Evolutionary conservation across 2,113 vertebrate species (phyloP).

Genomic region (Indicator maculatus): DNA sequence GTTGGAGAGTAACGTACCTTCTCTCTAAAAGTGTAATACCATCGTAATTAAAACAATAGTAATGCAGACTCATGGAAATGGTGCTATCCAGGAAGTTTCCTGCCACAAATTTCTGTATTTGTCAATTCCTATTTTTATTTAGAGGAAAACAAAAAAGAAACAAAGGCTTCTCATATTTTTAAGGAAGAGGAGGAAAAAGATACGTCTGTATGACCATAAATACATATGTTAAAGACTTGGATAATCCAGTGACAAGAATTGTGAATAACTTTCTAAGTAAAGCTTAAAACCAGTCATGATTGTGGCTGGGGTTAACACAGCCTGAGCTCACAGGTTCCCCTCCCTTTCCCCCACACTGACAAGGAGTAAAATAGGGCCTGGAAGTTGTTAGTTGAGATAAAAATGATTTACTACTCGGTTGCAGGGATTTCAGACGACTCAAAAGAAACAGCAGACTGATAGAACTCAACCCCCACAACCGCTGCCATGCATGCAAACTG

Average conservation of each 20-base stretch:
- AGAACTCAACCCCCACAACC: no score
- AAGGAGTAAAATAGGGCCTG: no score
- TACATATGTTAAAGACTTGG: background rate
- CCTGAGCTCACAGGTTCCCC: no score
- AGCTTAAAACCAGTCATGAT: background rate
- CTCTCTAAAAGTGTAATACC: background rate
- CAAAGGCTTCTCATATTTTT: background rate
- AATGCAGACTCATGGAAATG: background rate
- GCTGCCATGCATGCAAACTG: no score
- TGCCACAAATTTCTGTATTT: background rate
- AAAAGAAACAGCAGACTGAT: no score
- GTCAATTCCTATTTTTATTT: background rate
- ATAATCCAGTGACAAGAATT: background rate
- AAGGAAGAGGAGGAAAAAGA: background rate
- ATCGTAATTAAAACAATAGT: background rate
- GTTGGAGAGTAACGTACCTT: background rate
- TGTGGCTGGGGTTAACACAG: no score
- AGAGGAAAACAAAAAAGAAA: background rate
- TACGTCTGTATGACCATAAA: background rate
- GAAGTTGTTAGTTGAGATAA: no score
- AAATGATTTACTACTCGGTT: no score
- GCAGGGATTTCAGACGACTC: no score
- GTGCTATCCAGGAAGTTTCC: background rate
- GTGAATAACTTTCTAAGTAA: background rate
- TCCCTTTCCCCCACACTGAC: no score